These are phyloP conservation scores for Potamilus streckersoni DNA, from an alignment of 1,140 invertebrate genomes.

Conservation along the genomic window DNA sequence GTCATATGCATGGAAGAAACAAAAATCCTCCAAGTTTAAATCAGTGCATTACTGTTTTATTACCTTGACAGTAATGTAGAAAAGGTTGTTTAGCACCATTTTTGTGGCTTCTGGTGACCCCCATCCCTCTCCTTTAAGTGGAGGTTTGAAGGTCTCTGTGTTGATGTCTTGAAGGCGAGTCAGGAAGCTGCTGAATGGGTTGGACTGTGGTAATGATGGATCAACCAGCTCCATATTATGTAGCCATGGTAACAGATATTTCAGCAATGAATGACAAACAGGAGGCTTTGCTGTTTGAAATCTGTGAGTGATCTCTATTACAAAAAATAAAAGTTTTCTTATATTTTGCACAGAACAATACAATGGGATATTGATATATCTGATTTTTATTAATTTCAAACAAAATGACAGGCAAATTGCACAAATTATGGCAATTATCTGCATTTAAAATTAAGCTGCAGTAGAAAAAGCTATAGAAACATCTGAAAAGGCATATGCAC, in stretches of 20 bases:
- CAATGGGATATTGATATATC: too few species aligned
- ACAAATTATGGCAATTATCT: too few species aligned
- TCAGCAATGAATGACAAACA: slow-evolving; percentile 87
- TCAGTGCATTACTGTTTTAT: background rate
- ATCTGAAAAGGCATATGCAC: too few species aligned
- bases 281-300: slow-evolving; percentile 95
- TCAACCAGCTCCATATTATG: slow-evolving; percentile 99
- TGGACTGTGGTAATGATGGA: slow-evolving; percentile 88
- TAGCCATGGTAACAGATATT: slow-evolving; percentile 96
- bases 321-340: background rate
- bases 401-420: too few species aligned
- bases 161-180: slow-evolving; percentile 55
- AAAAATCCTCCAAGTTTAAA: too few species aligned
- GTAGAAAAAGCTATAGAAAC: too few species aligned
- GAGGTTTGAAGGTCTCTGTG: slow-evolving; percentile 52
- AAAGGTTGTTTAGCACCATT: slow-evolving; percentile 99
- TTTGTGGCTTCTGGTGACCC: slow-evolving; percentile 98
- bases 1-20: too few species aligned
- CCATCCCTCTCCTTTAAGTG: slow-evolving; percentile 86
- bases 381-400: too few species aligned
- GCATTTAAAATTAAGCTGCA: too few species aligned
- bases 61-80: slow-evolving; percentile 89
- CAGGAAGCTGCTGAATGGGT: slow-evolving; percentile 61
- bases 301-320: slow-evolving; percentile 92
- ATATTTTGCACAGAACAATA: too few species aligned